phyloP scores from a whole-genome alignment of 1,140 invertebrate genomes.

The Ephestia elutella region DNA sequence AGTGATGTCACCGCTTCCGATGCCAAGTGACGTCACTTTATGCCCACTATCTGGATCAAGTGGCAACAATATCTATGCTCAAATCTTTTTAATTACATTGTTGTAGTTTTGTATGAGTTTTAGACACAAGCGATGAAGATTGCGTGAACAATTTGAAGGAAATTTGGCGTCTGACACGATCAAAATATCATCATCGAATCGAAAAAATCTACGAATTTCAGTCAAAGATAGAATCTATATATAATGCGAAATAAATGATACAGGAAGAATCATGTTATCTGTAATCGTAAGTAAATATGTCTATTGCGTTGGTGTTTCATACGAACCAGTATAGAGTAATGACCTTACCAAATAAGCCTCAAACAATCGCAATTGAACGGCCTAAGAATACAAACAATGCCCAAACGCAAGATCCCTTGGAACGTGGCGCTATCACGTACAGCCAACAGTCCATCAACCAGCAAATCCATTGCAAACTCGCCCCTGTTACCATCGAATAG shows the following conservation, averaged over 20 bases:
- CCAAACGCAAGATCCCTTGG: background rate
- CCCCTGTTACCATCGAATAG: too few relatives aligned
- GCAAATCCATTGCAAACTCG: too few relatives aligned
- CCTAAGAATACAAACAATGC: background rate
- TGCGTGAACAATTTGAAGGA: too few relatives aligned
- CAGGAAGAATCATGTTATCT: too few relatives aligned
- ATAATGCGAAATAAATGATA: too few relatives aligned
- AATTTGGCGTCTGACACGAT: too few relatives aligned
- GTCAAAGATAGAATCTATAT: too few relatives aligned
- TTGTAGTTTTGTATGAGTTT: background rate
- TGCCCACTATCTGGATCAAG: slow-evolving; percentile 24
- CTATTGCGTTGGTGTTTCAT: background rate
- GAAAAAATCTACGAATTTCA: too few relatives aligned
- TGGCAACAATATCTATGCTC: slow-evolving; percentile 12
- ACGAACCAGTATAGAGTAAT: background rate
- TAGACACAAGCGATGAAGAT: background rate
- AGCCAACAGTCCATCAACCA: background rate
- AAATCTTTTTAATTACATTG: background rate
- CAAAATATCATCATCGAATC: too few relatives aligned
- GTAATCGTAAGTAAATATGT: too few relatives aligned
- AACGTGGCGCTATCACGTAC: background rate
- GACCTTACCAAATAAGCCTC: background rate
- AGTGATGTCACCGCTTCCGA: slow-evolving; percentile 49
- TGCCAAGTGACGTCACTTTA: slow-evolving; percentile 55
- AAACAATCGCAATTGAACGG: background rate